Evolutionary conservation across 2,888 invertebrate genomes (phyloP).

Genomic region (Operophtera brumata): DNA sequence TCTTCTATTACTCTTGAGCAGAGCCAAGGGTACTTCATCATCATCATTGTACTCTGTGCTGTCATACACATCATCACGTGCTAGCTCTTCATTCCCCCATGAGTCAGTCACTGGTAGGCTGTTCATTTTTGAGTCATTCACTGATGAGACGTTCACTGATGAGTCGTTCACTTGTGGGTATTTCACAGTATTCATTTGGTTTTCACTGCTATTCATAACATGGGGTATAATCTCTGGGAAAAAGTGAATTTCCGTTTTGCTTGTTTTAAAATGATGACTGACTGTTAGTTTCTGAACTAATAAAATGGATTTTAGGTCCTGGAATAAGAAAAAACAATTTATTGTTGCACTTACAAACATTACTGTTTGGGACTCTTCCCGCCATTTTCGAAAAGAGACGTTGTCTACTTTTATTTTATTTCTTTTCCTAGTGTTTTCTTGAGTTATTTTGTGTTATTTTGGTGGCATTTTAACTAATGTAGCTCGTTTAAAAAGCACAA

Average conservation of each 20-base stretch:
- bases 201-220: too few relatives aligned
- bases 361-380: too few relatives aligned
- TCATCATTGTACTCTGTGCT: conserved; percentile 23
- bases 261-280: conserved; percentile 21
- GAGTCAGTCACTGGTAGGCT: not conserved
- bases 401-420: too few relatives aligned
- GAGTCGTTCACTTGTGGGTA: too few relatives aligned
- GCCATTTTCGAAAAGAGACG: too few relatives aligned
- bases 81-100: not conserved
- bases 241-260: conserved; percentile 4
- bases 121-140: not conserved
- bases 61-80: not conserved
- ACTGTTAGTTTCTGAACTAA: conserved; percentile 1
- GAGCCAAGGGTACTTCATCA: conserved; percentile 45
- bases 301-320: conserved; percentile 27
- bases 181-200: too few relatives aligned
- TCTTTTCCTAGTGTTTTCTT: too few relatives aligned
- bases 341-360: too few relatives aligned
- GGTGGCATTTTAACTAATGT: too few relatives aligned
- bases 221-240: not conserved
- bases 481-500: too few relatives aligned
- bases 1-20: conserved; percentile 30
- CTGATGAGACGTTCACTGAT: too few relatives aligned
- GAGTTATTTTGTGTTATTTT: too few relatives aligned
- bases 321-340: conserved; percentile 11